Percentiles rank a stretch among this genome's conserved stretches.
These are phyloP conservation scores for Dryocosmus kuriphilus DNA, from an alignment of 2,888 invertebrate genomes.

Conservation along the genomic window DNA sequence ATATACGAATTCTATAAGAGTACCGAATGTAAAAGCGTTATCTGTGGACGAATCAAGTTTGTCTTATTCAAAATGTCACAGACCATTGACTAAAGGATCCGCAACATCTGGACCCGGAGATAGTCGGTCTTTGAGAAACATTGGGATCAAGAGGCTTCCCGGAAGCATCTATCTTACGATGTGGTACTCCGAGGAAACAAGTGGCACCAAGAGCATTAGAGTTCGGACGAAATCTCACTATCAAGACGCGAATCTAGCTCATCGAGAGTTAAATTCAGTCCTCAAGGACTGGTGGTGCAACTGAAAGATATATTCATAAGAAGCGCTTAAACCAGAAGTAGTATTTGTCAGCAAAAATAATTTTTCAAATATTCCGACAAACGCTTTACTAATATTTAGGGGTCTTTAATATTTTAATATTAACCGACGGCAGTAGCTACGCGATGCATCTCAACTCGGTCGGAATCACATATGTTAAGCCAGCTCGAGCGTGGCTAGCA, in stretches of 20 bases:
- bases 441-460: too few species aligned
- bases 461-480: too few species aligned
- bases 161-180: slow-evolving; percentile 67
- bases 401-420: too few species aligned
- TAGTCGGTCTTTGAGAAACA: slow-evolving; percentile 61
- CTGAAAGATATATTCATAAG: slow-evolving; percentile 12
- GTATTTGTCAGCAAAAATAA: too few species aligned
- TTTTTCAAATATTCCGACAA: too few species aligned
- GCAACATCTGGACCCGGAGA: slow-evolving; percentile 69
- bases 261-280: slow-evolving; percentile 38
- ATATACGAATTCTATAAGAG: slow-evolving; percentile 7
- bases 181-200: slow-evolving; percentile 50
- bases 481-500: too few species aligned
- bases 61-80: slow-evolving; percentile 64
- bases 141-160: slow-evolving; percentile 62
- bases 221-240: slow-evolving; percentile 30
- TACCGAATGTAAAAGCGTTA: slow-evolving; percentile 49
- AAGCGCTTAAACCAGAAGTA: background rate
- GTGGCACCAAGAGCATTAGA: slow-evolving; percentile 41
- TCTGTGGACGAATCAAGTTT: slow-evolving; percentile 51
- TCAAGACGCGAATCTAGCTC: slow-evolving; percentile 30
- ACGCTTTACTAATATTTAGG: too few species aligned
- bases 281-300: slow-evolving; percentile 24
- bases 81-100: slow-evolving; percentile 64
- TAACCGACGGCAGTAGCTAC: too few species aligned